Conservation (phyloP, 2,888 invertebrate species). For the Mythimna vitellina region DNA sequence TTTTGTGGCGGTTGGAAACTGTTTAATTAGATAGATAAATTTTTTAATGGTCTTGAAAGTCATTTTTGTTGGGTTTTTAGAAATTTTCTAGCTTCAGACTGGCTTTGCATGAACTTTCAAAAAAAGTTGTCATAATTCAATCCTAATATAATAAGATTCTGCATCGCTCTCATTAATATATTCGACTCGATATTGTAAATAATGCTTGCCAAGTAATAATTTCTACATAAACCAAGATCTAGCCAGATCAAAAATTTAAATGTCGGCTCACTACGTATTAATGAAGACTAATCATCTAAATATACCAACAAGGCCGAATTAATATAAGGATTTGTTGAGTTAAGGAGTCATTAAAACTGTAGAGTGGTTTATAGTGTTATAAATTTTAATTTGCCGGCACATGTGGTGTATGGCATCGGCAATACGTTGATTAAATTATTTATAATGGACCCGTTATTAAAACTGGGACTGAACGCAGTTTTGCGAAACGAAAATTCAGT, state of each 20-base stretch:
- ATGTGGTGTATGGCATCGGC: constrained; percentile 64
- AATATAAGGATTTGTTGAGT: constrained; percentile 81
- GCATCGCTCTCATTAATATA: not conserved
- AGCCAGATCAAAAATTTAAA: constrained; percentile 54
- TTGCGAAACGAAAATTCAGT: constrained; percentile 45
- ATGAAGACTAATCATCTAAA: constrained; percentile 83
- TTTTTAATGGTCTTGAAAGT: not conserved
- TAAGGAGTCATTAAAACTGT: constrained; percentile 75
- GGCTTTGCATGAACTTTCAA: not conserved
- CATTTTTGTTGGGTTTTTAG: not conserved
- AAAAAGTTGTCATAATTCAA: not conserved
- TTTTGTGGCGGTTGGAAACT: constrained; percentile 11
- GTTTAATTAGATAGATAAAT: not conserved
- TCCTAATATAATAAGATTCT: constrained; percentile 2
- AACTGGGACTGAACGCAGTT: constrained; percentile 46
- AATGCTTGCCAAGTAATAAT: constrained; percentile 1
- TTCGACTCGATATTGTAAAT: not conserved
- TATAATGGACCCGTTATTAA: constrained; percentile 58
- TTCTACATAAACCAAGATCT: constrained; percentile 25
- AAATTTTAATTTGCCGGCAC: constrained; percentile 75
- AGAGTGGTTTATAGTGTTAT: constrained; percentile 73
- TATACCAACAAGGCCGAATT: constrained; percentile 84
- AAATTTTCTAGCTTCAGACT: not conserved
- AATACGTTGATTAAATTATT: constrained; percentile 69
- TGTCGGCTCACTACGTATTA: constrained; percentile 58